Conservation (phyloP, 2,113 vertebrate genomes). For the Collichthys lucidus region DNA sequence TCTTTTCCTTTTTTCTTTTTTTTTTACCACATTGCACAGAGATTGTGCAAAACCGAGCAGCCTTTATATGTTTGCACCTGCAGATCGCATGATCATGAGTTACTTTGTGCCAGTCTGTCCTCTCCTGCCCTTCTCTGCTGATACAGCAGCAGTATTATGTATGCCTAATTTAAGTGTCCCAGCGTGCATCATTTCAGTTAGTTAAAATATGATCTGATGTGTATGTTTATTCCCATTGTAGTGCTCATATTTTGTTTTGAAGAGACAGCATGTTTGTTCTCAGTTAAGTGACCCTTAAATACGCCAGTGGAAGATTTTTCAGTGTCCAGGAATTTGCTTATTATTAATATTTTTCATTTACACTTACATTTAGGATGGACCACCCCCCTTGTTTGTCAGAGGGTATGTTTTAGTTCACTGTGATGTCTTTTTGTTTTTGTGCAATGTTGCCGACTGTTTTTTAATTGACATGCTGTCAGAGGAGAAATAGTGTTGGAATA, state of each 20-base stretch:
- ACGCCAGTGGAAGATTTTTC: constrained; percentile 54
- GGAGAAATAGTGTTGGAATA: constrained; percentile 72
- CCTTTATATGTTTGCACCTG: constrained; percentile 64
- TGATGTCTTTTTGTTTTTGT: constrained; percentile 79
- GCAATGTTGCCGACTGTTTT: constrained; percentile 76
- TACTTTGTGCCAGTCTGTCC: constrained; percentile 65
- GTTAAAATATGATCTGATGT: constrained; percentile 42
- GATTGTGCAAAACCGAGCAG: constrained; percentile 58
- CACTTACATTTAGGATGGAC: constrained; percentile 47
- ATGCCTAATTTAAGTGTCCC: constrained; percentile 42
- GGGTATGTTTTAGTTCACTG: constrained; percentile 75
- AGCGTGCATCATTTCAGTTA: constrained; percentile 45
- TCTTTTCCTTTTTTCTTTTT: background rate
- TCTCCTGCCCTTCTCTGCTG: constrained; percentile 43
- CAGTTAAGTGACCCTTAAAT: constrained; percentile 70
- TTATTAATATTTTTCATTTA: constrained; percentile 32
- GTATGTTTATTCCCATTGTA: constrained; percentile 43
- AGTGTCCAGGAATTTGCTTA: constrained; percentile 51
- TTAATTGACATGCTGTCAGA: constrained; percentile 64
- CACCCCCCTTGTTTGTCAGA: constrained; percentile 54
- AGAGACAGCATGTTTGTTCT: constrained; percentile 72
- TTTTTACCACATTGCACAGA: constrained; percentile 53
- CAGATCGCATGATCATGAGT: constrained; percentile 55
- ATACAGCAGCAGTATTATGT: constrained; percentile 67
- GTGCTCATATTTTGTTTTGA: constrained; percentile 46